phyloP scores from a whole-genome alignment of 2,888 invertebrate species.

The Platycheirus albimanus region DNA sequence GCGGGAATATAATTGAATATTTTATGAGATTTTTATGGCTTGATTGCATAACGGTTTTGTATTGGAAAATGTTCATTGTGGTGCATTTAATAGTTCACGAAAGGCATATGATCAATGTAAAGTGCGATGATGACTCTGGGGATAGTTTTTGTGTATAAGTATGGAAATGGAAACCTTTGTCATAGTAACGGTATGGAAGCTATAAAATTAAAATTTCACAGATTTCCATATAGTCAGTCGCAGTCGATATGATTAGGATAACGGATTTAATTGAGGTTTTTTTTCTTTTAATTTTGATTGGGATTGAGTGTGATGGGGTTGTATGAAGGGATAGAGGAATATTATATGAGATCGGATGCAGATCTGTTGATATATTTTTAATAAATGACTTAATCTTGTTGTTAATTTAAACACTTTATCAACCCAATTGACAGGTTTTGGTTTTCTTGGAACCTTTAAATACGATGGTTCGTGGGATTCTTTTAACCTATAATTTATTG shows the following conservation, averaged over 20 bases:
- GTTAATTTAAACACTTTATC: too few relatives aligned
- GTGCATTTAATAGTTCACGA: conserved; percentile 19
- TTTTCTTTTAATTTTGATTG: background rate
- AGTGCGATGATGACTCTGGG: background rate
- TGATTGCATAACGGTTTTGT: conserved; percentile 46
- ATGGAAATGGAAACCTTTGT: too few relatives aligned
- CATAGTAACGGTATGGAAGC: background rate
- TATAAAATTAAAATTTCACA: conserved; percentile 3
- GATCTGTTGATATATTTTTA: too few relatives aligned
- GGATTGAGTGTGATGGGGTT: background rate
- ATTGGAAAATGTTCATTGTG: conserved; percentile 11
- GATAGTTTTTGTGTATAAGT: background rate
- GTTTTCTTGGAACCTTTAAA: too few relatives aligned
- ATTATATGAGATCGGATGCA: too few relatives aligned
- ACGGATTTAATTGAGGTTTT: background rate
- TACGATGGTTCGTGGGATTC: too few relatives aligned
- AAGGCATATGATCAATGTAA: conserved; percentile 21
- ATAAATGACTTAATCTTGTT: too few relatives aligned
- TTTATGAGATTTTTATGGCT: conserved; percentile 41
- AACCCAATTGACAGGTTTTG: too few relatives aligned
- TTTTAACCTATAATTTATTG: too few relatives aligned
- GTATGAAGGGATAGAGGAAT: too few relatives aligned
- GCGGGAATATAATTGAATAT: conserved; percentile 47
- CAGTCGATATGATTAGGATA: background rate
- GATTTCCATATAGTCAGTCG: background rate